Conservation (phyloP, 1,140 invertebrate species). For the Bilobella aurantiaca region DNA sequence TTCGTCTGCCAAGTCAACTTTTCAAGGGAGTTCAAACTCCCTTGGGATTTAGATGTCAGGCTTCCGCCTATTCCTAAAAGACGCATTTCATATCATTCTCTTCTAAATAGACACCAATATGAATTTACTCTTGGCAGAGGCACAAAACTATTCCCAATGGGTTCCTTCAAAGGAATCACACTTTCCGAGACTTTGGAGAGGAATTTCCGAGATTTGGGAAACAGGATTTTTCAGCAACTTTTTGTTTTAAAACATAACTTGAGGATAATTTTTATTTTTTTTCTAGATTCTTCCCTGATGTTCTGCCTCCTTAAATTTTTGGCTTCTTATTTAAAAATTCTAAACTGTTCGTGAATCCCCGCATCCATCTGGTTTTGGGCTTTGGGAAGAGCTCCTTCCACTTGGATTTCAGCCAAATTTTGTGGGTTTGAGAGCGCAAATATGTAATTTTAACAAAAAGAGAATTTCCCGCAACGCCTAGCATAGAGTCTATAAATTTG, state of each 20-base stretch:
- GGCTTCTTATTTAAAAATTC: background rate
- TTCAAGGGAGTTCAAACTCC: background rate
- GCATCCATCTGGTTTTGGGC: background rate
- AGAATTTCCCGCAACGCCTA: too few species aligned
- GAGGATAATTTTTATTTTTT: background rate
- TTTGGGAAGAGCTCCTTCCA: background rate
- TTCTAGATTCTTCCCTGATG: background rate
- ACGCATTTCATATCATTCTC: background rate
- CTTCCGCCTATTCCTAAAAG: background rate
- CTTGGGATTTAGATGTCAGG: background rate
- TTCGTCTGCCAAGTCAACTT: background rate
- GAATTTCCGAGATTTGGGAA: too few species aligned
- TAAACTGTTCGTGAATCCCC: too few species aligned
- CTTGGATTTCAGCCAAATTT: background rate
- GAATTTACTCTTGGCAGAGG: background rate
- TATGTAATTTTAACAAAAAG: too few species aligned
- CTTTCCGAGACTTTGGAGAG: background rate
- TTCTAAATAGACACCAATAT: background rate
- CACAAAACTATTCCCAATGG: too few species aligned
- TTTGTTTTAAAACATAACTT: too few species aligned
- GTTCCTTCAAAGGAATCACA: too few species aligned
- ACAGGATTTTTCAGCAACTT: too few species aligned
- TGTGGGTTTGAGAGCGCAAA: too few species aligned
- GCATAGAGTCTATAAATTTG: too few species aligned
- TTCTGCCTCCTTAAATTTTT: background rate